A percentile compares a stretch with the other conserved stretches of the same genome.
Evolutionary conservation across 2,888 invertebrate species (phyloP).

Genomic region (Saturnia pavonia): DNA sequence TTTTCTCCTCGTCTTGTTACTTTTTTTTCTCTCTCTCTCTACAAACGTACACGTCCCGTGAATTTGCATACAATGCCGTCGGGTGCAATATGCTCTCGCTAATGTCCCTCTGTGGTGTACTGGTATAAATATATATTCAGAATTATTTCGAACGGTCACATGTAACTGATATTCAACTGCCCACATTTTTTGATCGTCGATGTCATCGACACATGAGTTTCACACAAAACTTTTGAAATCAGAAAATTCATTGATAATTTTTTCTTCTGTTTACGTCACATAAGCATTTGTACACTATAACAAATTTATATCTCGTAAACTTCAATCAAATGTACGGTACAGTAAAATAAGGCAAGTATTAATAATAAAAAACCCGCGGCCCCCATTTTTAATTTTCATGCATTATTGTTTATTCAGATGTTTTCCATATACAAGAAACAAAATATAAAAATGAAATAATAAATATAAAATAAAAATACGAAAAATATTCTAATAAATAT

Average conservation of each 20-base stretch:
- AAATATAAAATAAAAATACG: no score
- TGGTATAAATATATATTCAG: conserved; percentile 16
- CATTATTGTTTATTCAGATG: no score
- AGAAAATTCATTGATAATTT: neutral
- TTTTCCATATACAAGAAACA: no score
- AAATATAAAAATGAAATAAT: no score
- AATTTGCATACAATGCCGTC: conserved; percentile 77
- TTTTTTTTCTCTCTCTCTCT: conserved; percentile 28
- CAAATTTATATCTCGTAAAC: no score
- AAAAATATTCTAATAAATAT: no score
- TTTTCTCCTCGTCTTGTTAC: conserved; percentile 34
- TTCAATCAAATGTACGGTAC: no score
- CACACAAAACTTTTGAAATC: neutral
- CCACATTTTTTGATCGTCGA: neutral
- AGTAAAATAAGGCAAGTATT: no score
- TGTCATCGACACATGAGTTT: neutral
- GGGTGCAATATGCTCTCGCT: conserved; percentile 73
- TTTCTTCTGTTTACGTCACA: neutral
- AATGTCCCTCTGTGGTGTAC: conserved; percentile 40
- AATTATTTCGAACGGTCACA: conserved; percentile 8
- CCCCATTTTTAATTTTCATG: no score
- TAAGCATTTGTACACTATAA: no score
- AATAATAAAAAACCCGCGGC: no score
- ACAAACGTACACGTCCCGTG: conserved; percentile 69
- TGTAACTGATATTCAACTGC: neutral